These are phyloP conservation scores for Acarapis woodi DNA, from an alignment of 1,140 invertebrate species.

Conservation along the genomic window DNA sequence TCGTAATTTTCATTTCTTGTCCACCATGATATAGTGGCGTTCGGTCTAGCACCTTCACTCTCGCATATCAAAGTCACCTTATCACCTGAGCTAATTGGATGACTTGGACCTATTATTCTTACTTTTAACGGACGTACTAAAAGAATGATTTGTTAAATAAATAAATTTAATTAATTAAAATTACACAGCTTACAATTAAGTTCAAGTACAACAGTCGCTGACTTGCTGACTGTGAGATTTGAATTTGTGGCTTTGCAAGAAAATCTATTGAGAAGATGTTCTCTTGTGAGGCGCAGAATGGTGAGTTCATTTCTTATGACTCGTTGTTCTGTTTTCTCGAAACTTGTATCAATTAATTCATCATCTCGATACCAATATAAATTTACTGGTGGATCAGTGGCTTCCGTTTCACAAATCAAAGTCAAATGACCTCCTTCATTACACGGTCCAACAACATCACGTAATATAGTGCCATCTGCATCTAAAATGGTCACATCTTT, in stretches of 20 bases:
- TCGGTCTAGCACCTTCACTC: constrained; percentile 51
- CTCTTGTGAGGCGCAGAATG: constrained; percentile 34
- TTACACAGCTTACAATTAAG: constrained; percentile 51
- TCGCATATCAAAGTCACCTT: constrained; percentile 51
- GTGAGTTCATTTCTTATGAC: constrained; percentile 24
- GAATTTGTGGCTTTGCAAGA: constrained; percentile 58
- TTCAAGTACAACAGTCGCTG: constrained; percentile 38
- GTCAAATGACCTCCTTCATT: constrained; percentile 52
- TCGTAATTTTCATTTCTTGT: constrained; percentile 4
- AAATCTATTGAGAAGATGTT: constrained; percentile 47
- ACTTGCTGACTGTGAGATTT: constrained; percentile 37
- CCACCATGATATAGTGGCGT: constrained; percentile 53
- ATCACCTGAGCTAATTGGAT: constrained; percentile 46
- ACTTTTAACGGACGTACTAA: constrained; percentile 9
- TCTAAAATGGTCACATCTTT: constrained; percentile 55
- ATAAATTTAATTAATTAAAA: background rate
- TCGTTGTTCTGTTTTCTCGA: constrained; percentile 26
- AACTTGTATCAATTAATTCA: constrained; percentile 46
- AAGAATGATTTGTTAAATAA: constrained; percentile 2
- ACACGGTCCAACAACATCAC: constrained; percentile 47
- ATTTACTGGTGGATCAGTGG: constrained; percentile 33
- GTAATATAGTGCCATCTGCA: constrained; percentile 38
- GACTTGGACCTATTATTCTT: constrained; percentile 35
- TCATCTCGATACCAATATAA: constrained; percentile 47
- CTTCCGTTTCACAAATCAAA: constrained; percentile 53